A percentile compares a stretch with the other conserved stretches of the same genome.
phyloP scores from a whole-genome alignment of 2,888 invertebrate species.

The Drosophila dives region DNA sequence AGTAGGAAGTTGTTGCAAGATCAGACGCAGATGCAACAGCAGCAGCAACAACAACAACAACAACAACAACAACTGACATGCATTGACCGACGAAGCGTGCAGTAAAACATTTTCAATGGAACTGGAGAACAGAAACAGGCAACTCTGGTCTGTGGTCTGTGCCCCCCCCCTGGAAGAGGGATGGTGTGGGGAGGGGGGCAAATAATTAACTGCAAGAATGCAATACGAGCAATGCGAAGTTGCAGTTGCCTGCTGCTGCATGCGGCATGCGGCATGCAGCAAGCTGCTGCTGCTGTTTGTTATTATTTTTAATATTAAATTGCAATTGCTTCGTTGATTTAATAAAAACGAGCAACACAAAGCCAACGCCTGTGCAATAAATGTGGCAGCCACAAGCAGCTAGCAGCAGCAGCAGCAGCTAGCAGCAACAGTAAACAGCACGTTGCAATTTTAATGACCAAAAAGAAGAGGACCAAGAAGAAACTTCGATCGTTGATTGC shows the following conservation, averaged over 20 bases:
- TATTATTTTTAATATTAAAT: slow-evolving; percentile 82
- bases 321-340: slow-evolving; percentile 81
- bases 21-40: slow-evolving; percentile 74
- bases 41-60: slow-evolving; percentile 29
- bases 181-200: slow-evolving; percentile 22
- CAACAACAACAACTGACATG: slow-evolving; percentile 64
- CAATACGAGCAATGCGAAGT: slow-evolving; percentile 72
- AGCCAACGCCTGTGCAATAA: slow-evolving; percentile 69
- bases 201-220: slow-evolving; percentile 80
- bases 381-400: slow-evolving; percentile 52
- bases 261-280: slow-evolving; percentile 19
- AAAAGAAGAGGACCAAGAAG: slow-evolving; percentile 50
- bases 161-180: slow-evolving; percentile 23
- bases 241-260: slow-evolving; percentile 32
- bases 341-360: slow-evolving; percentile 76
- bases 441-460: slow-evolving; percentile 79
- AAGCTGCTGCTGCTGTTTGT: slow-evolving; percentile 69
- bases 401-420: slow-evolving; percentile 28
- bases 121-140: slow-evolving; percentile 63
- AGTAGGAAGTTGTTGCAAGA: slow-evolving; percentile 79
- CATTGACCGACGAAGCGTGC: slow-evolving; percentile 78
- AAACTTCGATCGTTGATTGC: slow-evolving; percentile 62
- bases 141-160: slow-evolving; percentile 49
- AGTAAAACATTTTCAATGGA: slow-evolving; percentile 78
- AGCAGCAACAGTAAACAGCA: slow-evolving; percentile 75